These are phyloP conservation scores for Bovichtus diacanthus DNA, from an alignment of 2,797 vertebrate species.

Conservation along the genomic window DNA sequence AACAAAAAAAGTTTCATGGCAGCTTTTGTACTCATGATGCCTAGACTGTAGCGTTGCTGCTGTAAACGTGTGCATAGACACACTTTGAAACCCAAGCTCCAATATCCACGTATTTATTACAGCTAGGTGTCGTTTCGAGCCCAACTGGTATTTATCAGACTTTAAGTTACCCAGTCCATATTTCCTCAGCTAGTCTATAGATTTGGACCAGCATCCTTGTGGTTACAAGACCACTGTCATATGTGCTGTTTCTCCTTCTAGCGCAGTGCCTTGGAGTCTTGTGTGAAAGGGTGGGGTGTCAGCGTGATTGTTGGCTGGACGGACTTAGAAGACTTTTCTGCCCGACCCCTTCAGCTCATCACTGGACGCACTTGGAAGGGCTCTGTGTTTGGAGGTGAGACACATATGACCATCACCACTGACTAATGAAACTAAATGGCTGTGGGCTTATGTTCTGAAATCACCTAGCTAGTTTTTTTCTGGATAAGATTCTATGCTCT, in stretches of 20 bases:
- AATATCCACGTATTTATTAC: too few species aligned
- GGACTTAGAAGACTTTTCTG: conserved; percentile 87
- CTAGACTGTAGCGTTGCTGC: too few species aligned
- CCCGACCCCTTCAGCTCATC: conserved; percentile 91
- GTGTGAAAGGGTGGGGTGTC: conserved; percentile 92
- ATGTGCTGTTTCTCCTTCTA: conserved; percentile 51
- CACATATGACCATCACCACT: neutral
- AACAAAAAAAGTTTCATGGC: too few species aligned
- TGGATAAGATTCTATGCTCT: neutral
- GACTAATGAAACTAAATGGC: neutral
- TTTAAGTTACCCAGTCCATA: neutral
- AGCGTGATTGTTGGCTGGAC: conserved; percentile 93
- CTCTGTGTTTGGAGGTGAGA: conserved; percentile 91
- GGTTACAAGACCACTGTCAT: neutral
- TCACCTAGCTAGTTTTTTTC: neutral
- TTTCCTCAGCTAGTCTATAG: neutral
- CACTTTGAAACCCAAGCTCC: too few species aligned
- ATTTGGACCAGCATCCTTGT: neutral
- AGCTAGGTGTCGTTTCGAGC: too few species aligned
- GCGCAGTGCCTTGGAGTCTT: conserved; percentile 92
- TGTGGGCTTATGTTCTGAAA: accelerated
- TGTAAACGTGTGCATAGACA: too few species aligned
- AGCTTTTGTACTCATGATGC: too few species aligned
- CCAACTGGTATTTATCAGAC: too few species aligned
- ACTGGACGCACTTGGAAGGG: too few species aligned